Base-by-base conservation (phyloP, 2,888 invertebrate genomes). In the Drosophila longiperda region DNA sequence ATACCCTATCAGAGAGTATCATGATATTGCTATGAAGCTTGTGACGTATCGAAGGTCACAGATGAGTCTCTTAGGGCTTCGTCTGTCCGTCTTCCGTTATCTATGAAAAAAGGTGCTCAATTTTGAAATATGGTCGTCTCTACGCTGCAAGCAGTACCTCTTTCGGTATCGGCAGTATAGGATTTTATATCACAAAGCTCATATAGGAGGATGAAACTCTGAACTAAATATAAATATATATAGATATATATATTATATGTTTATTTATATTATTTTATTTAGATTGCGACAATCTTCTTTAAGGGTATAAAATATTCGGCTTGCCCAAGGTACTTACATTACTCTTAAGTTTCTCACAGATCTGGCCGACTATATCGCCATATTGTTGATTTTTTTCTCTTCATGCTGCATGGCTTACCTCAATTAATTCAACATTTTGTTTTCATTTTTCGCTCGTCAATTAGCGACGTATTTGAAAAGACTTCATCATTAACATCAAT, bases 401-500 rank as follows among this genome's bases (percentile, higher is more conserved):
- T 12, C 1, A 23, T 26, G 49, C 29, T 29, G 17, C 11, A 20
- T 20, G 12, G 65, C 73, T 84, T 82, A 70, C 82, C 77, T 82
- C 73, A 83, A 57, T 23, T 45, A 23, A 45, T 45, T 23, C 23
- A 23, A 15, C 45, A 2, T 23, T 23, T 23, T 45, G 23, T 23
- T 15, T 45, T 20, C 1, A 23, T 23, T 52, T 67, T 52, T 54
- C 53, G 72, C 49, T 40, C 64, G 79, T 80, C 87, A 89, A 89
- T 87, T 89, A 89, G 85, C 73, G 61, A 78, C 55, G 77, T 77
- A 71, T 69, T 75, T 72, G 68, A 72, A 36, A 87, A 79, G 68
- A 65, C 87, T 89, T 85, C 89, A 87, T 87, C 85, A 89, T 62
- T 36, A 26, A 36, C 89, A 87, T 82, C 89, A 89, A 81, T 87